Base-by-base conservation (phyloP, 1,140 invertebrate genomes). In the Camponotus floridanus region DNA sequence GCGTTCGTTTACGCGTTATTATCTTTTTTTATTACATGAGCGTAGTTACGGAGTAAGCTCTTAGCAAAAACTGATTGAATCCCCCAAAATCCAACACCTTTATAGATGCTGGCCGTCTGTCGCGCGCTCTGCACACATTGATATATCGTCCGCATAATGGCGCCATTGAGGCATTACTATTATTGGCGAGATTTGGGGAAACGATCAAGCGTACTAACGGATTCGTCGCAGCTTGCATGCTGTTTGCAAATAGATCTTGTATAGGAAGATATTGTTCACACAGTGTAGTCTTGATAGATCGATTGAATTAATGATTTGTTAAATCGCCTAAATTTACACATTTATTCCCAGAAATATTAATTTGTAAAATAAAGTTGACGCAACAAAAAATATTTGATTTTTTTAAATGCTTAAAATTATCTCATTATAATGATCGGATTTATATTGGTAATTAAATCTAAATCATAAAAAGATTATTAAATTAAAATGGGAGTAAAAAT, bases 131-230 rank as follows among this genome's bases (percentile, higher is more conserved):
- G 91, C 90, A 92, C 92, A 94, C 92, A 92, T 87, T 93, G 90
- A 94, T 92, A 92, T 91, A 93, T 93, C 92, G 92, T 89, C 61
- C 88, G 88, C 80, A 95, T 94, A 94, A 94, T 94, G 88, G 92
- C 91, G 91, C 90, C 88, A 93, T 93, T 92, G 92, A 93, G 86
- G 92, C 91, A 94, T 91, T 93, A 93, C 90, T 91, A 94, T 94
- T 94, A 95, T 94, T 94, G 93, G 92, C 85, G 92, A 94, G 92
- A 94, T 94, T 95, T 94, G 89, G 94, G 94, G 94, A 94, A 94
- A 95, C 91, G 90, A 92, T 90, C 90, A 87, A 88, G 89, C 89
- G 81, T 92, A 86, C 92, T 92, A 94, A 94, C 93, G 93, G 94
- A 95, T 95, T 95, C 93, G 94, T 92, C 90, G 93, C 94, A 94